Percentiles rank a stretch among this genome's conserved stretches.
phyloP scores from a whole-genome alignment of 1,140 invertebrate species.

The Eurosta solidaginis region DNA sequence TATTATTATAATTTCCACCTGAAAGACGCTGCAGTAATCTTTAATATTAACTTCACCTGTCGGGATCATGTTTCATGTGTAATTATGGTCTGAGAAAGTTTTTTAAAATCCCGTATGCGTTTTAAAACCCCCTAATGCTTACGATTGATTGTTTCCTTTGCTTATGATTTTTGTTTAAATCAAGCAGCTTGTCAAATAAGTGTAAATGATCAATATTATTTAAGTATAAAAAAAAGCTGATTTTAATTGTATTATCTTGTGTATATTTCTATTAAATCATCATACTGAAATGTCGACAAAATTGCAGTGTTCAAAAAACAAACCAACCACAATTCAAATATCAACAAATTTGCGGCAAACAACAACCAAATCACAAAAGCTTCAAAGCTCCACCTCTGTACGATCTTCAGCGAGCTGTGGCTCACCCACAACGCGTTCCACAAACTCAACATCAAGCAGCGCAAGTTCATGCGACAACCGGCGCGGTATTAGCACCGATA shows the following conservation, averaged over 20 bases:
- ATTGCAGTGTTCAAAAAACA: not conserved
- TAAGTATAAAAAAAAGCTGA: too few species aligned
- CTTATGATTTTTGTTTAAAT: too few species aligned
- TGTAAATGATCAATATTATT: too few species aligned
- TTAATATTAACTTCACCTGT: too few species aligned
- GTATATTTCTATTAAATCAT: not conserved
- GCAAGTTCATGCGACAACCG: not conserved
- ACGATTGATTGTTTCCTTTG: too few species aligned
- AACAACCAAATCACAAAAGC: not conserved
- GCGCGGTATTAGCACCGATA: not conserved
- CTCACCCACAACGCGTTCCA: not conserved
- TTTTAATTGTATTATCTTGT: not conserved
- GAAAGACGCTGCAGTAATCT: too few species aligned
- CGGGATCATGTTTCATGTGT: too few species aligned
- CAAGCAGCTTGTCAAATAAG: too few species aligned
- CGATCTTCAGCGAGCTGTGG: not conserved
- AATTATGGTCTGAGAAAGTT: too few species aligned
- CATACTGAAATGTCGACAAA: not conserved
- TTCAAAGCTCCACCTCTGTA: not conserved
- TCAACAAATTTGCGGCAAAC: not conserved
- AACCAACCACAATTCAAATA: not conserved
- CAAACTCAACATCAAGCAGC: slow-evolving; percentile 5
- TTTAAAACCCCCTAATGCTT: too few species aligned
- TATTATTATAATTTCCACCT: too few species aligned
- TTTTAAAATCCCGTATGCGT: too few species aligned